Evolutionary conservation across 2,797 vertebrate genomes (phyloP).

Genomic region (Calcarius lapponicus): DNA sequence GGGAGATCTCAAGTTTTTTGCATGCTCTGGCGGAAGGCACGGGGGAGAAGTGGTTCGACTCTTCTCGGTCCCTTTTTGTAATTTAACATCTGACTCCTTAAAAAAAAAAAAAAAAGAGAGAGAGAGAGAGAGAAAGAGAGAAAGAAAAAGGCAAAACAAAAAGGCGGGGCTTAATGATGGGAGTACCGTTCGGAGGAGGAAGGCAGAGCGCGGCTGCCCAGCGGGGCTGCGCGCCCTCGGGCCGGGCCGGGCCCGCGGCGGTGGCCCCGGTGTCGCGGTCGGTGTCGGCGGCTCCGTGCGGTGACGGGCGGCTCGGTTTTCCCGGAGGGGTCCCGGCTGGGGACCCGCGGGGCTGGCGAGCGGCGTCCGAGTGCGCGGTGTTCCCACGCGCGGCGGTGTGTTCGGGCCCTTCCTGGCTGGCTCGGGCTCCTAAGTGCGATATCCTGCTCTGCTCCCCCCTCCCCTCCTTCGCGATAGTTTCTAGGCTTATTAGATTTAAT

Average conservation of each 20-base stretch:
- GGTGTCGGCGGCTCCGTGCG: background rate
- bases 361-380: background rate
- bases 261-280: background rate
- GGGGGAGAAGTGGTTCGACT: background rate
- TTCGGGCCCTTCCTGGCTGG: constrained; percentile 8
- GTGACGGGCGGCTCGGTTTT: background rate
- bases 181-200: background rate
- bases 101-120: background rate
- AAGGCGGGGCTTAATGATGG: constrained; percentile 32
- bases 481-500: constrained; percentile 76
- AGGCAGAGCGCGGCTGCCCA: constrained; percentile 3
- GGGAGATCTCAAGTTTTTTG: background rate
- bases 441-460: background rate
- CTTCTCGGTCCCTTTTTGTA: background rate
- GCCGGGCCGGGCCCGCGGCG: background rate
- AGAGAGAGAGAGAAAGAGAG: too few species aligned
- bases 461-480: constrained; percentile 44
- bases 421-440: background rate
- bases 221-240: background rate
- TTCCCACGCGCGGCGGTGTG: background rate
- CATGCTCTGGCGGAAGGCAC: background rate
- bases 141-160: background rate
- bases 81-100: background rate
- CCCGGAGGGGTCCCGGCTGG: background rate
- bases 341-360: background rate